phyloP scores from a whole-genome alignment of 2,888 invertebrate genomes.

The Diplolepis rosae region DNA sequence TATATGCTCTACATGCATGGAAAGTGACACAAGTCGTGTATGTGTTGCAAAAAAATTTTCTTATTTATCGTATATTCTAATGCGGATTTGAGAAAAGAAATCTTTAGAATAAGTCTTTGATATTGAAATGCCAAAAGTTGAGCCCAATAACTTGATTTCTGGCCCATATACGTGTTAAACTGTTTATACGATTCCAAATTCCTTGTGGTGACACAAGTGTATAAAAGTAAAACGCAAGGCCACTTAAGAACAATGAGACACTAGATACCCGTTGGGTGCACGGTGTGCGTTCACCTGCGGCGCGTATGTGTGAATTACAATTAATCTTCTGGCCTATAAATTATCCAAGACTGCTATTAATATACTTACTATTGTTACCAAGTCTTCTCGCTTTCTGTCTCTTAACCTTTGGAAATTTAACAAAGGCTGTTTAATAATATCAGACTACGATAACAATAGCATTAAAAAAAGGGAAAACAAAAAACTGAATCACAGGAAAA shows the following conservation, averaged over 20 bases:
- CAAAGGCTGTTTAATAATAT: neutral
- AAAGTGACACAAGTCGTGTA: no score
- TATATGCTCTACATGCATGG: no score
- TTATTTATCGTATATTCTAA: no score
- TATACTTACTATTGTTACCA: neutral
- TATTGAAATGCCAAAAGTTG: neutral
- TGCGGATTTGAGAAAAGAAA: no score
- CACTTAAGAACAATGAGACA: neutral
- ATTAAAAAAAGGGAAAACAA: no score
- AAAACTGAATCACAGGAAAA: no score
- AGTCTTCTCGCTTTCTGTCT: neutral
- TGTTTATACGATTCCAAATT: neutral
- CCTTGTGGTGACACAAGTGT: neutral
- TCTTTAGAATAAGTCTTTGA: neutral
- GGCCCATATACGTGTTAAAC: neutral
- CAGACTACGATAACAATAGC: neutral
- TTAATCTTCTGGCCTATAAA: neutral
- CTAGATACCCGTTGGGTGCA: neutral
- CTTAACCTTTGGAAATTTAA: neutral
- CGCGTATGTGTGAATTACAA: neutral
- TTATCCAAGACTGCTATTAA: neutral
- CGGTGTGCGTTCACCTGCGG: neutral
- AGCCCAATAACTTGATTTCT: neutral
- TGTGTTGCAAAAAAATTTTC: no score
- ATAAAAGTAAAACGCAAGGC: conserved; percentile 2